Conservation (phyloP, 2,888 invertebrate genomes). For the Anarsia innoxiella region DNA sequence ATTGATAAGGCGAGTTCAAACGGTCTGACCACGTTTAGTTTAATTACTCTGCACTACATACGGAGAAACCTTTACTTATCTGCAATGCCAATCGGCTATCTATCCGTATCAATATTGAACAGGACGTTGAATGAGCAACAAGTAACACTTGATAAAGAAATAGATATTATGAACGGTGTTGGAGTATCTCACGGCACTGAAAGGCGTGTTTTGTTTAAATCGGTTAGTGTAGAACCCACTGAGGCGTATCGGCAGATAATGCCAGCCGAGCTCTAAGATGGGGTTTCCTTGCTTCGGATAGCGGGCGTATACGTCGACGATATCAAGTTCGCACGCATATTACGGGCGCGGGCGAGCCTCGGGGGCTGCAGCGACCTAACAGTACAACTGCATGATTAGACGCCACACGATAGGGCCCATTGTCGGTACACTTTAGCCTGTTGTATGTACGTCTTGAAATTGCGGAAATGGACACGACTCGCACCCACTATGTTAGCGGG, state of each 20-base stretch:
- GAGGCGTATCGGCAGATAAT: constrained; percentile 33
- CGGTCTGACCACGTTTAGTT: constrained; percentile 4
- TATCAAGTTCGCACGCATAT: constrained; percentile 73
- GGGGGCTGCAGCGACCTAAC: constrained; percentile 59
- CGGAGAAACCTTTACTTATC: constrained; percentile 9
- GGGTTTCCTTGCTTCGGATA: too few species aligned
- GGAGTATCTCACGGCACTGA: constrained; percentile 9
- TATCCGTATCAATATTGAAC: constrained; percentile 1
- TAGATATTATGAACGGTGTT: background rate
- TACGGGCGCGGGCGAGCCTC: constrained; percentile 46
- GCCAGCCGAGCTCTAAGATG: constrained; percentile 28
- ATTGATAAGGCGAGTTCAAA: constrained; percentile 13
- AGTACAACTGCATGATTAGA: constrained; percentile 70
- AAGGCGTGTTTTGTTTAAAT: constrained; percentile 12
- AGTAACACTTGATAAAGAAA: background rate
- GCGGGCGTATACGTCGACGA: constrained; percentile 52
- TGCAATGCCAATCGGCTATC: constrained; percentile 4
- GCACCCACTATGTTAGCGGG: constrained; percentile 66
- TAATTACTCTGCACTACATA: constrained; percentile 12
- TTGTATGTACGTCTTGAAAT: constrained; percentile 69
- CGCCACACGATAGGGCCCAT: constrained; percentile 71
- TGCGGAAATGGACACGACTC: constrained; percentile 69
- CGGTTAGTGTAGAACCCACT: constrained; percentile 9
- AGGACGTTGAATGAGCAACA: background rate
- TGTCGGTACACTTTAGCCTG: constrained; percentile 71